These are phyloP conservation scores for Pithys albifrons DNA, from an alignment of 2,113 vertebrate species.

Conservation along the genomic window DNA sequence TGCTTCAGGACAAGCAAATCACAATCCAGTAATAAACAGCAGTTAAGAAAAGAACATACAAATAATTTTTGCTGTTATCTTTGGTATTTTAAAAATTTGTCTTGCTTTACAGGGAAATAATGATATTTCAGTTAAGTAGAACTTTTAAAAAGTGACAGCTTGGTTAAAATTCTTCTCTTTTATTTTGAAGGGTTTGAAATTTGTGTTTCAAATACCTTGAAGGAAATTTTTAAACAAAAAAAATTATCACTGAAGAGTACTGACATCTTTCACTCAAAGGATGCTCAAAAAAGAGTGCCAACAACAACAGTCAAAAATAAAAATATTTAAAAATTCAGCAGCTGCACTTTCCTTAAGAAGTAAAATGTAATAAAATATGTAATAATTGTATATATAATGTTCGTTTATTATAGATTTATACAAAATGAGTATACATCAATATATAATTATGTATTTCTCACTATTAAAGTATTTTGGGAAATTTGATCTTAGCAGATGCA, in stretches of 20 bases:
- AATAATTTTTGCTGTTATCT: background rate
- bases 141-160: background rate
- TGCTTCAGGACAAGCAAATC: background rate
- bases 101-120: background rate
- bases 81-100: background rate
- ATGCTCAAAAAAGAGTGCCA: background rate
- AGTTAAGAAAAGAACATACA: background rate
- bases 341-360: background rate
- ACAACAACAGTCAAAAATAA: background rate
- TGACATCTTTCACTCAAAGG: background rate
- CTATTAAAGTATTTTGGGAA: background rate
- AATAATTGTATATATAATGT: background rate
- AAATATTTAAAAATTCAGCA: background rate
- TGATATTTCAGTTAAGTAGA: background rate
- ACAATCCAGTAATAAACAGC: background rate
- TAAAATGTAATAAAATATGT: background rate
- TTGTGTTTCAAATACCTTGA: background rate
- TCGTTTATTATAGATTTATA: background rate
- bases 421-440: background rate
- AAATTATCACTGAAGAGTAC: background rate
- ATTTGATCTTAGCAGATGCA: background rate
- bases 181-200: conserved; percentile 25
- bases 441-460: background rate
- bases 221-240: background rate
- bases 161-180: background rate